Evolutionary conservation across 2,888 invertebrate species (phyloP), one percentile per base, ranked within the genome.

Genomic region (Gymnosoma rotundatum): DNA sequence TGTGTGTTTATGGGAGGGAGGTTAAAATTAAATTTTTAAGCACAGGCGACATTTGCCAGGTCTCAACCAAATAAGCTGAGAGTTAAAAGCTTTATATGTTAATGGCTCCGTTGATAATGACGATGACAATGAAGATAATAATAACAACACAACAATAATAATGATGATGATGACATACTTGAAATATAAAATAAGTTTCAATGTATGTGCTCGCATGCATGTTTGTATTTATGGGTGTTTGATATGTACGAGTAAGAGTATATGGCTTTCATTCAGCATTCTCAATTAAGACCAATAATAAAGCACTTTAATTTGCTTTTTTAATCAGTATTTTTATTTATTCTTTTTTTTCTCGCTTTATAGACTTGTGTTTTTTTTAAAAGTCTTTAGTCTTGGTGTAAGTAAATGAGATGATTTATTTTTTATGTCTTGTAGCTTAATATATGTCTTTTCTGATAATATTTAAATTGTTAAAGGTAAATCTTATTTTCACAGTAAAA

Each of bases 281-380:
- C 70, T 45, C 74, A 83, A 86, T 76, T 83, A 81, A 83, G 83
- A 78, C 80, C 85, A 83, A 83, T 83, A 83, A 83, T 83, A 83
- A 83, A 86, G 70, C 83, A 80, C 61, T 86, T 83, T 83, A 86
- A 83, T 86, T 86, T 64, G 80, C 73, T 79, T 74, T 74, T 85
- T 70, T 60, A 70, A 78, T 76, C 20, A 18, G 69, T 72, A 18
- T 66, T 45, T 63, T 66, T 67, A 48, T 69, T 72, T 12, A 64
- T 58, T 60, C 63, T 20, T 72, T 18, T 60, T 38, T 20, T n/a
- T 25, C 56, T 60, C 9, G 7, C 38, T 10, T 42, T 42, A 42
- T 61, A 50, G n/a, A n/a, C n/a, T n/a, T 50, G 7, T 52, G 56
- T 12, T 9, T 52, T 74, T 56, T 74, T 25, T 38, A 63, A 32